Percentiles rank a stretch among this genome's conserved stretches.
These are phyloP conservation scores for Tanaodytes sp. DNA, from an alignment of 2,888 invertebrate species.

Conservation along the genomic window DNA sequence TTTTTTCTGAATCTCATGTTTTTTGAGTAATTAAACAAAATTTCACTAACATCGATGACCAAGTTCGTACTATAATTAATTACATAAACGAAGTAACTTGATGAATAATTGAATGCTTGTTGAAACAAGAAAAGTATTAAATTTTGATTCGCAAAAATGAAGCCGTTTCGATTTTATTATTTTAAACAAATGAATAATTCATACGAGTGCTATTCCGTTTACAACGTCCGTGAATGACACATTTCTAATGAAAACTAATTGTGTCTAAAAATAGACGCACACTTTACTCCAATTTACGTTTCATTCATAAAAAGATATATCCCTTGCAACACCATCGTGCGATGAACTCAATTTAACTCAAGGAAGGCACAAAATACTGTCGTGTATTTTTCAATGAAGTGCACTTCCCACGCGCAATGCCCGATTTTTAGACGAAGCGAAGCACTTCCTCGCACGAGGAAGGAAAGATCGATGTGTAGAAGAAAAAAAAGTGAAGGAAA, in stretches of 20 bases:
- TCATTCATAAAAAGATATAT: constrained; percentile 51
- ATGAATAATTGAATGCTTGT: no score
- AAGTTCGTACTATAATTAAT: no score
- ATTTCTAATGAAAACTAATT: constrained; percentile 44
- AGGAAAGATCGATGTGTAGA: constrained; percentile 22
- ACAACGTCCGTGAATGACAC: constrained; percentile 35
- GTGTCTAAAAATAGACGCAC: constrained; percentile 41
- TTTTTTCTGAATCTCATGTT: no score
- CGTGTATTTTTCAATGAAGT: constrained; percentile 54
- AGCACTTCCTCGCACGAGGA: constrained; percentile 36
- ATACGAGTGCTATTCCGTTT: no score
- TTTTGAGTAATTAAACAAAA: no score
- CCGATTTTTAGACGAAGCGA: constrained; percentile 24
- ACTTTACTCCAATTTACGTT: constrained; percentile 51
- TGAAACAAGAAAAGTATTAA: no score
- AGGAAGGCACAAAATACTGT: constrained; percentile 45
- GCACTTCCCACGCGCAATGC: constrained; percentile 50
- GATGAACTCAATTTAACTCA: constrained; percentile 47
- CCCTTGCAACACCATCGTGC: constrained; percentile 40
- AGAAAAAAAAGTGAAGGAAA: constrained; percentile 14
- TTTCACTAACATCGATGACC: no score
- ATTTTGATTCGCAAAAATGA: no score
- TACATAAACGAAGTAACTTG: no score
- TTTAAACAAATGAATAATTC: no score
- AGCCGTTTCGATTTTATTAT: no score